phyloP scores from a whole-genome alignment of 1,140 invertebrate genomes.

The Stegodyphus dumicola region DNA sequence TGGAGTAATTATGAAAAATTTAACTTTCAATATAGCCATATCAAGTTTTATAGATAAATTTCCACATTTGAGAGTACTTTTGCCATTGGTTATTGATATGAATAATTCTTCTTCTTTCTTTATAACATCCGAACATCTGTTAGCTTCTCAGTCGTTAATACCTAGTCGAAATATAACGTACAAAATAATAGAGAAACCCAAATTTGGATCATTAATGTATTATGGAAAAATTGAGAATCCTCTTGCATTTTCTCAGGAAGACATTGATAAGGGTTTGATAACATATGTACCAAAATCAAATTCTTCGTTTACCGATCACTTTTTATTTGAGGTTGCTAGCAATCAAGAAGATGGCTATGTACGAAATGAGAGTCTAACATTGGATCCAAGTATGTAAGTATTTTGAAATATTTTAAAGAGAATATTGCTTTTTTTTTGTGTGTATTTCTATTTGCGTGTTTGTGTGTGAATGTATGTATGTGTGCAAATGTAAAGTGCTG shows the following conservation, averaged over 20 bases:
- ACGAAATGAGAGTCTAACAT: not conserved
- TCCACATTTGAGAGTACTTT: slow-evolving; percentile 12
- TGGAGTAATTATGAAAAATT: slow-evolving; percentile 27
- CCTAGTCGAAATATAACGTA: slow-evolving; percentile 22
- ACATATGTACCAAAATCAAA: slow-evolving; percentile 15
- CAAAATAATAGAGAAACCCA: slow-evolving; percentile 15
- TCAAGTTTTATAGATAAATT: not conserved
- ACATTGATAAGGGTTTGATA: slow-evolving; percentile 36
- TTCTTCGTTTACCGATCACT: slow-evolving; percentile 10
- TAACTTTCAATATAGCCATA: slow-evolving; percentile 37
- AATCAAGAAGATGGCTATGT: slow-evolving; percentile 11
- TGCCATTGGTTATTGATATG: not conserved
- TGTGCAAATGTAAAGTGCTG: too few relatives aligned
- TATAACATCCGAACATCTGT: slow-evolving; percentile 34
- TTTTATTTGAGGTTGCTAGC: slow-evolving; percentile 25
- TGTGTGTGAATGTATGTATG: too few relatives aligned
- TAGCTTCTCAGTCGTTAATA: not conserved
- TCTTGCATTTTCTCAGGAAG: slow-evolving; percentile 36
- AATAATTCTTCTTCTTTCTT: not conserved
- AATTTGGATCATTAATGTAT: slow-evolving; percentile 23
- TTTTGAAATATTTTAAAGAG: not conserved
- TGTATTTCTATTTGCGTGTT: too few relatives aligned
- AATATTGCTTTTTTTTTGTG: too few relatives aligned
- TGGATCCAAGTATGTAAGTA: slow-evolving; percentile 40
- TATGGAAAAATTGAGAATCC: slow-evolving; percentile 1